Conservation (phyloP, 1,140 invertebrate species). For the Drosophila carrolli region DNA sequence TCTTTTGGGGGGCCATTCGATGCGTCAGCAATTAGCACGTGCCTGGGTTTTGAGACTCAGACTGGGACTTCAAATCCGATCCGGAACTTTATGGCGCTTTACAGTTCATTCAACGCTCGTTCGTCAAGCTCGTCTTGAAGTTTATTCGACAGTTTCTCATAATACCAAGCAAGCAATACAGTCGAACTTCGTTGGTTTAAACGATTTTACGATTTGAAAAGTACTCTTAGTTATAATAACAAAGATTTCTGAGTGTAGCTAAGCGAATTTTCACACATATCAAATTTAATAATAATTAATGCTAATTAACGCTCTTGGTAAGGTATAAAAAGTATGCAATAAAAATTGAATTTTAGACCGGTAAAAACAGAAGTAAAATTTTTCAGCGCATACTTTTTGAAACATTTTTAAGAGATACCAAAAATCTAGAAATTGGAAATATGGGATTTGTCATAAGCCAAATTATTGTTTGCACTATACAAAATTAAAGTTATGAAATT, state of each 20-base stretch:
- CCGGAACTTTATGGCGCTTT: constrained; percentile 74
- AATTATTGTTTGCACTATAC: too few relatives aligned
- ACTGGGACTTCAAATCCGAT: constrained; percentile 35
- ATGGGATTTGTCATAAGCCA: too few relatives aligned
- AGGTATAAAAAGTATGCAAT: background rate
- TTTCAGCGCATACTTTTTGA: background rate
- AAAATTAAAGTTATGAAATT: background rate
- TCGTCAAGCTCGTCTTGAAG: constrained; percentile 52
- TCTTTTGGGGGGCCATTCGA: constrained; percentile 19
- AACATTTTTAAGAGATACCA: background rate
- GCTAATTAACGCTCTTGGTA: background rate
- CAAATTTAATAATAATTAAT: too few relatives aligned
- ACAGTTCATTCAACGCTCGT: constrained; percentile 59
- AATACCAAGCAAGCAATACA: constrained; percentile 10
- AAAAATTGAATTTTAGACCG: background rate
- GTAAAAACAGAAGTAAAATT: background rate
- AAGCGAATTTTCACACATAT: too few relatives aligned
- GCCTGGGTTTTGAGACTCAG: constrained; percentile 32
- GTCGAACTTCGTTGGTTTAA: constrained; percentile 1
- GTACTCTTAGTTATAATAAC: background rate
- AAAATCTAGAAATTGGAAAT: too few relatives aligned
- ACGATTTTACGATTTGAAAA: background rate
- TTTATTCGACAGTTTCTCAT: constrained; percentile 36
- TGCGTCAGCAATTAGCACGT: constrained; percentile 80
- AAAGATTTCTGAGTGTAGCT: background rate